Evolutionary conservation across 2,888 invertebrate species (phyloP), one percentile per base, ranked within the genome.

Genomic region (Tachina lurida): DNA sequence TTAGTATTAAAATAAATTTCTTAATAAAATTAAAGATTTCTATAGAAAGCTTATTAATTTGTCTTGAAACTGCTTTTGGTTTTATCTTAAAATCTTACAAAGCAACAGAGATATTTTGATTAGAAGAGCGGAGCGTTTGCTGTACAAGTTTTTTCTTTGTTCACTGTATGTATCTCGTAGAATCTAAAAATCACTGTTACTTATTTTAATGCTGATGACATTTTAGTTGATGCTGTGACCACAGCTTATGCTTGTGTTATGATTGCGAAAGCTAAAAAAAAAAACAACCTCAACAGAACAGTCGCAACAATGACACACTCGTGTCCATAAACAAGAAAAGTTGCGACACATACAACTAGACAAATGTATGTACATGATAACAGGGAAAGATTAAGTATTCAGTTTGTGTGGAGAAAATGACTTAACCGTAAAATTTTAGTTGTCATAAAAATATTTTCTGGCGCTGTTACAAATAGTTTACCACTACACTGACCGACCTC

Each of bases 361-460:
- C n/a, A 62, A 49, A 62, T 70, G 70, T n/a, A n/a, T n/a, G n/a
- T 52, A 77, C 19, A 60, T 45, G 54, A 31, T 7, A 17, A 49
- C n/a, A 31, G 71, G 45, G n/a, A 60, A 45, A 41, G 17, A 56
- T 45, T 67, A 68, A 19, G 39, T 13, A 31, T 31, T 31, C 39
- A 79, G 10, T 31, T 71, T 70, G 31, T 49, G n/a, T 84, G 39
- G 49, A 58, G 60, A 60, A 80, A 63, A 68, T 54, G 62, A 74
- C 73, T 74, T 68, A 58, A 85, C 68, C 77, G 78, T 78, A 74
- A 74, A 82, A 85, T 62, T 74, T 31, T 54, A 79, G 68, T 71
- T 83, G 85, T 83, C 83, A 82, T 41, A 71, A 82, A 78, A 82
- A 85, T 85, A 78, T 82, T 85, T 85, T 56, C 70, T 63, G 60